Base-by-base conservation (phyloP, 2,113 vertebrate species). In the Dolichotis patagonum region DNA sequence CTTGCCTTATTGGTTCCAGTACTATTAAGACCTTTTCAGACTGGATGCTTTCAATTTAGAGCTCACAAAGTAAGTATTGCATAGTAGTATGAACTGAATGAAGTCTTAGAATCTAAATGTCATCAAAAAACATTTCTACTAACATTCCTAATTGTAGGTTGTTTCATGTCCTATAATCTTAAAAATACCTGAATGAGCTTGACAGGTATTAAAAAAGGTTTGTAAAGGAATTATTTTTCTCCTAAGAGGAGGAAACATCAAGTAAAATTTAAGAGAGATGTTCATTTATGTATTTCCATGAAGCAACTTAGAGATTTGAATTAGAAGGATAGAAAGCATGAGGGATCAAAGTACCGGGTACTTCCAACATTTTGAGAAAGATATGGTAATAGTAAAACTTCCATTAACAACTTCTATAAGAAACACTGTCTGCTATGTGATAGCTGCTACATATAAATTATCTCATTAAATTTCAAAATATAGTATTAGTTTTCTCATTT, bases 51-150 rank as follows among this genome's bases (percentile, higher is more conserved):
- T 10, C 73, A 93, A 89, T 62, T 62, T 9, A 75, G 54, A 92
- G 28, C 35, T 92, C 17, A 78, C 52, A 94, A 73, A 54, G 20
- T 19, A 77, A 95, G 77, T 67, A 81, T 43, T 90, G 80, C 49
- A 62, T 19, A 84, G 13, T 92, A 87, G 75, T 65, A 52, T 81
- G 38, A 96, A 85, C 24, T 60, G 91, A 94, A 90, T 60, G 88
- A 92, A 92, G 14, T 12, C 52, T 95, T 95, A 85, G 28, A 60
- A 90, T 88, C 80, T 30, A 94, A n/a, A 80, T 65, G 16, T 71
- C 52, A 88, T 60, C 49, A 94, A 85, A 60, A 96, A 89, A 96
- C 26, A 97, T 52, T 96, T 87, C 60, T 69, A 84, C 41, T 69
- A 86, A 0, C 43, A 88, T 30, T 83, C 14, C 73, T 2, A 94